These are phyloP conservation scores for Gastrophryne carolinensis DNA, from an alignment of 2,797 vertebrate species.

Conservation along the genomic window DNA sequence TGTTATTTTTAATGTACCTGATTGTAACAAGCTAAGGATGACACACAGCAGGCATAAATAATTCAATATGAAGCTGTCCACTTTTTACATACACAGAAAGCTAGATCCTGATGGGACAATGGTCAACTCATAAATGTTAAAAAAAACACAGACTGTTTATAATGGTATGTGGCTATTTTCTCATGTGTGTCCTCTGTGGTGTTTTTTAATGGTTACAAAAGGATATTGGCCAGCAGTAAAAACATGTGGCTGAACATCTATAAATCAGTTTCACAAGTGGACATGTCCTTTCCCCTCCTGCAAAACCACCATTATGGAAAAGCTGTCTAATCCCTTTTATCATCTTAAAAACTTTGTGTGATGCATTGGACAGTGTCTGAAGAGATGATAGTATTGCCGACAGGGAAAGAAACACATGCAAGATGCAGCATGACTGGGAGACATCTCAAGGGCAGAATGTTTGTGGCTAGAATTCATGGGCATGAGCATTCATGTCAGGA, in stretches of 20 bases:
- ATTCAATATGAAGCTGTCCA: no score
- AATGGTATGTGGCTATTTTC: neutral
- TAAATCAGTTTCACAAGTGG: neutral
- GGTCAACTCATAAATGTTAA: no score
- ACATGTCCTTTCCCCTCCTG: neutral
- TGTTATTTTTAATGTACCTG: no score
- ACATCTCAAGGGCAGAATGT: slow-evolving; percentile 59
- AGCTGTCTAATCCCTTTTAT: slow-evolving; percentile 23
- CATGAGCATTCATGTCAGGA: slow-evolving; percentile 52
- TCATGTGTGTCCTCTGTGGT: slow-evolving; percentile 16
- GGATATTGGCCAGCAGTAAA: slow-evolving; percentile 11
- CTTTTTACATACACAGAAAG: no score
- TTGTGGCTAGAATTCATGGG: slow-evolving; percentile 52
- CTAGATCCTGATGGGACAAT: no score
- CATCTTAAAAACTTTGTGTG: slow-evolving; percentile 45
- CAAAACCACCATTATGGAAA: neutral
- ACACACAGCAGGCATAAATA: no score
- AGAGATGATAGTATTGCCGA: slow-evolving; percentile 13
- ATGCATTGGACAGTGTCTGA: slow-evolving; percentile 50
- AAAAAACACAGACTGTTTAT: no score
- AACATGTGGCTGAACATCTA: neutral
- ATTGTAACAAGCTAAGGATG: no score
- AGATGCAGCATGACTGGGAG: slow-evolving; percentile 37
- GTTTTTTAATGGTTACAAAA: slow-evolving; percentile 1
- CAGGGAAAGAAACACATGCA: slow-evolving; percentile 53